Conservation (phyloP, 1,140 invertebrate genomes). For the Listronotus bonariensis region DNA sequence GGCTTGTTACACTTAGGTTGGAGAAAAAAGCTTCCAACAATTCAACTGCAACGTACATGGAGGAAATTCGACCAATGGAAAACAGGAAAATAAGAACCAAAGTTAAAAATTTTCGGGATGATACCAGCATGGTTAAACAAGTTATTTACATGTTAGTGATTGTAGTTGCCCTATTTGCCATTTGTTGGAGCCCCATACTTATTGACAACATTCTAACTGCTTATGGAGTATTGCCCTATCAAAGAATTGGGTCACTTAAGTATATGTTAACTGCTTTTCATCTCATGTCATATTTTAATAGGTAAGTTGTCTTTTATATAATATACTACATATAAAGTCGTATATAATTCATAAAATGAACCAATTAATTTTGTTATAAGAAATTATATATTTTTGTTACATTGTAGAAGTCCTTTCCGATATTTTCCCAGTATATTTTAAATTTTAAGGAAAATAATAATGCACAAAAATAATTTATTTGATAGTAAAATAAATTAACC, state of each 20-base stretch:
- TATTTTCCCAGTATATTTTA: too few relatives aligned
- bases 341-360: neutral
- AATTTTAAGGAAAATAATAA: too few relatives aligned
- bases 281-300: constrained; percentile 72
- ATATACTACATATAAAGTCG: too few relatives aligned
- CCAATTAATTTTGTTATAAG: neutral
- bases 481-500: too few relatives aligned
- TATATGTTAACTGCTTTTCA: constrained; percentile 68
- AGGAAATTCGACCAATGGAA: constrained; percentile 15
- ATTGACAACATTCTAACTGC: constrained; percentile 69
- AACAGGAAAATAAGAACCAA: constrained; percentile 23
- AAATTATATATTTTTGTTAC: too few relatives aligned
- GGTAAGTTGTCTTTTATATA: constrained; percentile 52
- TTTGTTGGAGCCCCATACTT: constrained; percentile 72
- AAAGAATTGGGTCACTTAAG: constrained; percentile 63
- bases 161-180: constrained; percentile 69
- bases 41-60: neutral
- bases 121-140: constrained; percentile 56
- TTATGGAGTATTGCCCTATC: constrained; percentile 60
- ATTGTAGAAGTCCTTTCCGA: too few relatives aligned
- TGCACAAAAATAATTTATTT: too few relatives aligned
- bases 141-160: constrained; percentile 75
- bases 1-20: constrained; percentile 14
- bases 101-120: constrained; percentile 46
- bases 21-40: constrained; percentile 17